phyloP scores from a whole-genome alignment of 2,888 invertebrate species.

The Volucella zonaria region DNA sequence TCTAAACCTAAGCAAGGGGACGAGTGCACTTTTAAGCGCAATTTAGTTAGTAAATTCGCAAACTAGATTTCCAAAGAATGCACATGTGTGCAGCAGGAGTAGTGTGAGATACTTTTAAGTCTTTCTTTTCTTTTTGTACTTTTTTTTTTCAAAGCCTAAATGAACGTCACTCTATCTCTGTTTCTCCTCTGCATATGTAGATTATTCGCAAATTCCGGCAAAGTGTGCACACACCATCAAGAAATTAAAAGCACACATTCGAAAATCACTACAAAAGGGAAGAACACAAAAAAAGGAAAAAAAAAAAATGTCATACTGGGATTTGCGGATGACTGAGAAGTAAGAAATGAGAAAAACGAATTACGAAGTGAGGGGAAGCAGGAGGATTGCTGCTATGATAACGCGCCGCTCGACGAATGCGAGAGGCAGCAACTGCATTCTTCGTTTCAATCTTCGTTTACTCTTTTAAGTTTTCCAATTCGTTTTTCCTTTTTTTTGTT shows the following conservation, averaged over 20 bases:
- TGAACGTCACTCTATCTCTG: constrained; percentile 4
- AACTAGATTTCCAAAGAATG: background rate
- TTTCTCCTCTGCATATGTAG: constrained; percentile 16
- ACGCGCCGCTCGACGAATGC: constrained; percentile 36
- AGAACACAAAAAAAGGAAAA: background rate
- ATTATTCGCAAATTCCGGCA: constrained; percentile 26
- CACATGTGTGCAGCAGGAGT: constrained; percentile 6
- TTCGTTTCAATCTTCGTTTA: constrained; percentile 34
- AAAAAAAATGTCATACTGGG: background rate
- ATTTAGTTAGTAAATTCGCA: constrained; percentile 16
- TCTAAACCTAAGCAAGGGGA: background rate
- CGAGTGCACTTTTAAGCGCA: constrained; percentile 28
- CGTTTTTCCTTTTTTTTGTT: constrained; percentile 1
- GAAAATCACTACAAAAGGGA: constrained; percentile 19
- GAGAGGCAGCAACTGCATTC: constrained; percentile 66
- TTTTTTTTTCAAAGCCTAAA: constrained; percentile 10
- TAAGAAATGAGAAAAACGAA: background rate
- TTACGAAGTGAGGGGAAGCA: background rate
- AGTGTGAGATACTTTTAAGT: too few species aligned
- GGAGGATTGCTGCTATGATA: constrained; percentile 39
- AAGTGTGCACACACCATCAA: constrained; percentile 50
- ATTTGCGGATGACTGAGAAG: background rate
- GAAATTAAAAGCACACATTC: constrained; percentile 27
- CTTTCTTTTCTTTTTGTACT: background rate
- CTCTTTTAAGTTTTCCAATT: constrained; percentile 3